These are phyloP conservation scores for Maconellicoccus hirsutus DNA, from an alignment of 1,140 invertebrate species.

Conservation along the genomic window DNA sequence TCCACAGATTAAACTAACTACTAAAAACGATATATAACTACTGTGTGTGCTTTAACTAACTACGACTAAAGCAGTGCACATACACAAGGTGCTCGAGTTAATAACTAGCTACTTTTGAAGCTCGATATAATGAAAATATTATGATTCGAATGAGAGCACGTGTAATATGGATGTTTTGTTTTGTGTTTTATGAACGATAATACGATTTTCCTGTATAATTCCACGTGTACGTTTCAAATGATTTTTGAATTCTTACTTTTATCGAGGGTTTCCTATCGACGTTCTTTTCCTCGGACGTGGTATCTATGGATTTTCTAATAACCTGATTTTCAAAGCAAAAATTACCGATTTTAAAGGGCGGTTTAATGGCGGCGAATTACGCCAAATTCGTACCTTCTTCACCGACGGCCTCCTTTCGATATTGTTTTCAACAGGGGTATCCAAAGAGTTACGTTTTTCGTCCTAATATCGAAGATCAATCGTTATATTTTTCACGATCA, in stretches of 20 bases:
- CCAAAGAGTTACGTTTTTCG: conserved; percentile 10
- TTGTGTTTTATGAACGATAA: too few relatives aligned
- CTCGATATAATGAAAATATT: not conserved
- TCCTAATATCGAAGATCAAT: not conserved
- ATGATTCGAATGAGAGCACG: not conserved
- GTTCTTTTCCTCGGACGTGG: not conserved
- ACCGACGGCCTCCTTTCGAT: not conserved
- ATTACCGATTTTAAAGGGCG: not conserved
- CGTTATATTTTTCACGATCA: too few relatives aligned
- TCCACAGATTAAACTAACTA: not conserved
- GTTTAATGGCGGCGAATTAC: not conserved
- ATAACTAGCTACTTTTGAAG: not conserved
- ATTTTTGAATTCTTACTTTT: not conserved
- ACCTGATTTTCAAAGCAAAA: not conserved
- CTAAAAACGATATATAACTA: not conserved
- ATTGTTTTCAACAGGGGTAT: not conserved
- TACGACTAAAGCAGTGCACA: not conserved
- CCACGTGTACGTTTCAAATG: not conserved
- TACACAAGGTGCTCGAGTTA: not conserved
- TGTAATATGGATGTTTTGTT: too few relatives aligned
- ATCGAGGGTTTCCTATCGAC: not conserved
- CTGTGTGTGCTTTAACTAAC: not conserved
- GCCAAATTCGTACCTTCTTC: not conserved
- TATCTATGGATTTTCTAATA: not conserved
- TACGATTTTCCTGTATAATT: too few relatives aligned